Base-by-base conservation (phyloP, 2,888 invertebrate genomes). In the Chrysolina oricalcia region DNA sequence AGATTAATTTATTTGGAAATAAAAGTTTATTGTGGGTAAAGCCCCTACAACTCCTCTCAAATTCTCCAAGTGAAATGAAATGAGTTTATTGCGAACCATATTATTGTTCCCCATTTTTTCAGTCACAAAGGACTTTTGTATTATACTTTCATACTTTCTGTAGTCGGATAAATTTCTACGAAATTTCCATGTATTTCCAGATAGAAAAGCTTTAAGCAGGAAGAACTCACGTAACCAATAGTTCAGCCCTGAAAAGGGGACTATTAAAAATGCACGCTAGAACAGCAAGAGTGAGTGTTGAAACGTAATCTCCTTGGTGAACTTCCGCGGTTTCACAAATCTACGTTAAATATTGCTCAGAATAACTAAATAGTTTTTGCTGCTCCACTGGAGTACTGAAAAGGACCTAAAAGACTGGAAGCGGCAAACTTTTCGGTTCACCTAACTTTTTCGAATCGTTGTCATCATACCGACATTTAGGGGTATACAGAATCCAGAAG, bases 221-320 rank as follows among this genome's bases (percentile, higher is more conserved):
- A 21, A 53, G 53, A 11, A 9, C 13, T 21, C 21, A 53, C 21
- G 3, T 21, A 53, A 53, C 35, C 13, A 13, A n/a, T 23, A 59
- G 27, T 35, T 59, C n/a, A n/a, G 8, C 10, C n/a, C 1, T n/a
- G 13, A 59, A 15, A 59, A n/a, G 27, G n/a, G 59, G 10, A 59
- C 59, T 59, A 59, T 59, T 27, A 59, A 59, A 59, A 59, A 59
- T 59, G 59, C 59, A 59, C 35, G 59, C n/a, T 50, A 19, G 50
- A 50, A 50, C 50, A 50, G 50, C 50, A 50, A 50, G 50, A 50
- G 50, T 50, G 19, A 50, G 50, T 19, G 50, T 15, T 27, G 59
- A 35, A 17, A 35, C 59, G 59, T 35, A 59, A 59, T 59, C 59
- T 35, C 35, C 15, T 2, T 27, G 35, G n/a, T 35, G n/a, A 59